These are phyloP conservation scores for Aphelocoma coerulescens DNA, from an alignment of 2,113 vertebrate species.

Conservation along the genomic window DNA sequence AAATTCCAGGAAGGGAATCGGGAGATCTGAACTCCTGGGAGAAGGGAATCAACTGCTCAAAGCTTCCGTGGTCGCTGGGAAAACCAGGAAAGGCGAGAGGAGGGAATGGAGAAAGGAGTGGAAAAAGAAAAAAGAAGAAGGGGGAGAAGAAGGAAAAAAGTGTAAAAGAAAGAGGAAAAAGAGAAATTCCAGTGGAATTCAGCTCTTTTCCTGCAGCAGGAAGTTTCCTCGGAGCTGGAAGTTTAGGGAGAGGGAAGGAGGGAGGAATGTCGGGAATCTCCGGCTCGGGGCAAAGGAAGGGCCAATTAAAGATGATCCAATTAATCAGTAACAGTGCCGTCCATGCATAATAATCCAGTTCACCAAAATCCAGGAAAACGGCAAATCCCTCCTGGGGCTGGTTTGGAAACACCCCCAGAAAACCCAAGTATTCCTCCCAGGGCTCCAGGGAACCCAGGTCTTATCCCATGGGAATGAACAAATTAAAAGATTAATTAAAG, in stretches of 20 bases:
- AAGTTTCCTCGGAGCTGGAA: background rate
- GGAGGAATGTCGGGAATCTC: background rate
- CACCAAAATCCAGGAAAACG: background rate
- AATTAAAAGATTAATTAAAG: background rate
- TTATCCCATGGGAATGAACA: background rate
- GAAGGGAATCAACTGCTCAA: rapidly evolving
- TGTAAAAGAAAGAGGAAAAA: background rate
- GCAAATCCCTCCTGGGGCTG: background rate
- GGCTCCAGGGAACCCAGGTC: background rate
- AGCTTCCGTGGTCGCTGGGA: rapidly evolving
- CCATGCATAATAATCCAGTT: rapidly evolving
- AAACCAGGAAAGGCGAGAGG: background rate
- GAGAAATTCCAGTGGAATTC: background rate
- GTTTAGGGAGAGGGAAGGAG: background rate
- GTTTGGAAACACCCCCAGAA: background rate
- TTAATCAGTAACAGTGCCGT: background rate
- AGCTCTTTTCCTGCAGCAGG: background rate
- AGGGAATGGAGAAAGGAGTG: background rate
- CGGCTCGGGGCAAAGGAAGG: background rate
- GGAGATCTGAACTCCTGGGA: background rate
- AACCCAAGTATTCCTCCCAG: background rate
- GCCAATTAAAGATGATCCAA: background rate
- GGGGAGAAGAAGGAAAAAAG: too few species aligned
- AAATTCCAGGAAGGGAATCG: background rate
- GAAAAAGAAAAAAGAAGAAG: background rate